Evolutionary conservation across 2,113 vertebrate species (phyloP).

Genomic region (Podocnemis expansa): DNA sequence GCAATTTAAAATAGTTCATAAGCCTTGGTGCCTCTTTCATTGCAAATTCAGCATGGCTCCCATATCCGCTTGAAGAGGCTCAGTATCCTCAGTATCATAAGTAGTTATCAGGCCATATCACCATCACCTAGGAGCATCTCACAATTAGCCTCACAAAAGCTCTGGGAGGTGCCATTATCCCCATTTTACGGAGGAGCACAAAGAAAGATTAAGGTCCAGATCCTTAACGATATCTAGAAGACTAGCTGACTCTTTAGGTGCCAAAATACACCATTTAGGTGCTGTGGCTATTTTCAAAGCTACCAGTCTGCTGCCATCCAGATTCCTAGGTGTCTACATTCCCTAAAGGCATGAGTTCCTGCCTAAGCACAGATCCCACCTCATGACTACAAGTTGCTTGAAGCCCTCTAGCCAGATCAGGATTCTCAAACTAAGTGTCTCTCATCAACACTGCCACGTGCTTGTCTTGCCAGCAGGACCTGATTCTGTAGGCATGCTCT

Average conservation of each 20-base stretch:
- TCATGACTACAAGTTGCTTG: neutral
- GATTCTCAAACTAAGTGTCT: neutral
- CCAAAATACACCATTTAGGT: neutral
- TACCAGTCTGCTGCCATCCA: neutral
- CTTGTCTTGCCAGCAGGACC: neutral
- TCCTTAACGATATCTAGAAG: neutral
- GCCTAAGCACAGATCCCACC: neutral
- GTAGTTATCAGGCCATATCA: neutral
- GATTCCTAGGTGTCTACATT: neutral
- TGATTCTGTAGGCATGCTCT: neutral
- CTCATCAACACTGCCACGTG: rapidly evolving
- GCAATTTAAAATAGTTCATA: neutral
- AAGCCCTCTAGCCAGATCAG: neutral
- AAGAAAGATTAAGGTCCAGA: neutral
- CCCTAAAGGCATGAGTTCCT: neutral
- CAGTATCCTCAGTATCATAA: neutral
- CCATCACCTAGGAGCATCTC: neutral
- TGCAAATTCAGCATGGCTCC: neutral
- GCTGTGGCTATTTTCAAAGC: neutral
- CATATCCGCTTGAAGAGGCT: neutral
- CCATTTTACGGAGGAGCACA: neutral
- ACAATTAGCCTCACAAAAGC: neutral
- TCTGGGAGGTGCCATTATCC: neutral
- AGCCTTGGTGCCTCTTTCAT: neutral
- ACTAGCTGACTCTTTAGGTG: neutral